Base-by-base conservation (phyloP, 2,888 invertebrate genomes). In the Meiosimyza platycephala region DNA sequence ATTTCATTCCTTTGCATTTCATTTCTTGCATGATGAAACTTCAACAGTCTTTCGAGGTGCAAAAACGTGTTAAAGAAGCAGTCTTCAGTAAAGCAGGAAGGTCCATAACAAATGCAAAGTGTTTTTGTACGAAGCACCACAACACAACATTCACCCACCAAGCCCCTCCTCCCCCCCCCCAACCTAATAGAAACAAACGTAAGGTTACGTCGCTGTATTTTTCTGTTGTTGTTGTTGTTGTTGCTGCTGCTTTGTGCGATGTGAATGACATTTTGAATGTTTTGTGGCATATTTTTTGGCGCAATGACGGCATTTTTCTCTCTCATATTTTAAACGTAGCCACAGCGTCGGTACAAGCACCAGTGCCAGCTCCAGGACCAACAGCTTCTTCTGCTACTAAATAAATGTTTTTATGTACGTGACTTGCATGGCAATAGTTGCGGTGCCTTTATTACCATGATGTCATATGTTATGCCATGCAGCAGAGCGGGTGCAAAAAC, bases 241-340 rank as follows among this genome's bases (percentile, higher is more conserved):
- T n/a, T 28, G 28, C 28, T 28, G 4, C 28, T 4, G 28, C 28
- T 28, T 40, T 40, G 40, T 18, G 55, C 28, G 65, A 71, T 59
- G 71, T 71, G 71, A 64, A 71, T 65, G 71, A 71, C 64, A 71
- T 71, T 59, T 70, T 12, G 52, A 70, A 63, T 70, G 52, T 52
- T 63, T 67, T 62, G 48, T 67, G 62, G 67, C 66, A 67, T 62
- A 67, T 67, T 72, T 67, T 71, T 67, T 55, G 71, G 71, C 64
- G 59, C 22, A 16, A 33, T 55, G 16, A 48, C 57, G 13, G 22
- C 54, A 40, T 69, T 68, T 22, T 68, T 57, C 40, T 28, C 52
- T 48, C 13, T 54, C 22, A 40, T 51, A 13, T 62, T 72, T 67
- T 18, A 40, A 13, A 6, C n/a, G 13, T 59, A n/a, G 13, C 62